Evolutionary conservation across 2,797 vertebrate genomes (phyloP).

Genomic region (Apodemus agrarius): DNA sequence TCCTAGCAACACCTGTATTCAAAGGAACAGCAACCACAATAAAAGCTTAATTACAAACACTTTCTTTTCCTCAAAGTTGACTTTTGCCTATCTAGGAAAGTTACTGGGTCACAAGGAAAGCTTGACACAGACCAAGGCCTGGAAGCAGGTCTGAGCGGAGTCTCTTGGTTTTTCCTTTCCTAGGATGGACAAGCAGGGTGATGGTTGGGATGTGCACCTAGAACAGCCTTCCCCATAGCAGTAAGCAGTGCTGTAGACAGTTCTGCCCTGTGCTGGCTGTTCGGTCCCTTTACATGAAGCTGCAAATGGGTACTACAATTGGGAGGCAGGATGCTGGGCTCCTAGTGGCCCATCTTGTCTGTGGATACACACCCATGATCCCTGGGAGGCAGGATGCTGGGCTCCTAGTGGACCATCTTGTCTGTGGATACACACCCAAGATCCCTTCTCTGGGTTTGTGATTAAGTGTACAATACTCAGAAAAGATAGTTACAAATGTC

Average conservation of each 20-base stretch:
- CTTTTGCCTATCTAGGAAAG: slow-evolving; percentile 45
- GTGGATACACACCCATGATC: neutral
- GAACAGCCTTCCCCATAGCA: neutral
- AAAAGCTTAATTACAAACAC: slow-evolving; percentile 51
- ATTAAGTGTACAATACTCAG: neutral
- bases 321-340: neutral
- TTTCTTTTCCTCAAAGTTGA: slow-evolving; percentile 43
- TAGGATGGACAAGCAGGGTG: neutral
- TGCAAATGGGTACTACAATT: neutral
- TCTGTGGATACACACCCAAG: neutral
- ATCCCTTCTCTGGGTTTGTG: neutral
- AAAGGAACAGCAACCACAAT: slow-evolving; percentile 37
- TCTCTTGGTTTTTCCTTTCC: neutral
- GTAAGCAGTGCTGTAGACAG: neutral
- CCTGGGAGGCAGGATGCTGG: neutral
- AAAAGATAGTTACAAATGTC: neutral
- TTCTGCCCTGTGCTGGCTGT: neutral
- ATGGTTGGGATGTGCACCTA: neutral
- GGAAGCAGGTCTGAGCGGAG: neutral
- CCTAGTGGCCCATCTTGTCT: neutral
- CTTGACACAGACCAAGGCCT: neutral
- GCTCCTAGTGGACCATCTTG: neutral
- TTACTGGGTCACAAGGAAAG: slow-evolving; percentile 3
- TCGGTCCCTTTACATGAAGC: neutral
- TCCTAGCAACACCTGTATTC: slow-evolving; percentile 75